Evolutionary conservation across 1,140 invertebrate species (phyloP), one percentile per base, ranked within the genome.

Genomic region (Hyposmocoma kahamanoa): DNA sequence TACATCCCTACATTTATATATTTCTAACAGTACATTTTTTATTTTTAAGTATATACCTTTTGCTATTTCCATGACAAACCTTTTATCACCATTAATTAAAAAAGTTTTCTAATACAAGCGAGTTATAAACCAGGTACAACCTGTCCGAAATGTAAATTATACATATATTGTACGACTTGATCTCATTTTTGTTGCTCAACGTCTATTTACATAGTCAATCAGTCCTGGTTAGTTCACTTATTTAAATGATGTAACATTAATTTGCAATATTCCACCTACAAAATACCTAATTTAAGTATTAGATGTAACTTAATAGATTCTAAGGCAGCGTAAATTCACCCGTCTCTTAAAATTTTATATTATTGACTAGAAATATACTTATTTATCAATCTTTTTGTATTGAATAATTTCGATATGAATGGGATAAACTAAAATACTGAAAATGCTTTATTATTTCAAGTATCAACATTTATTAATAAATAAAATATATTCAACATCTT

Each of bases 351-450:
- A 84, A 69, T 84, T 85, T 85, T 85, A 84, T 87, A 85, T 84
- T 74, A 84, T 79, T 81, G 76, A 83, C 71, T 85, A 84, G 80
- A 87, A 84, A 85, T 85, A 87, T 85, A 85, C 75, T 87, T 87
- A 85, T 85, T 85, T 87, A 85, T 87, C 79, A 76, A 79, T 63
- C 56, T 60, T 68, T 81, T 78, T 81, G 76, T 80, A 80, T 74
- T 74, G 65, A 76, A 69, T 81, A 71, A 78, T 74, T 81, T 77
- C 67, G 72, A 73, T 72, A 81, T 78, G 69, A 78, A 76, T 81
- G 68, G 72, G 61, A 72, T 69, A 71, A 41, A 21, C n/a, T 38
- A 13, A 38, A 36, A 72, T 68, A 60, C 34, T 49, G 38, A 55
- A 55, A 66, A 59, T 42, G 59, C 36, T 46, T 60, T 64, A 67